Evolutionary conservation across 2,113 vertebrate genomes (phyloP), one percentile per base, ranked within the genome.

Genomic region (Macrotus californicus): DNA sequence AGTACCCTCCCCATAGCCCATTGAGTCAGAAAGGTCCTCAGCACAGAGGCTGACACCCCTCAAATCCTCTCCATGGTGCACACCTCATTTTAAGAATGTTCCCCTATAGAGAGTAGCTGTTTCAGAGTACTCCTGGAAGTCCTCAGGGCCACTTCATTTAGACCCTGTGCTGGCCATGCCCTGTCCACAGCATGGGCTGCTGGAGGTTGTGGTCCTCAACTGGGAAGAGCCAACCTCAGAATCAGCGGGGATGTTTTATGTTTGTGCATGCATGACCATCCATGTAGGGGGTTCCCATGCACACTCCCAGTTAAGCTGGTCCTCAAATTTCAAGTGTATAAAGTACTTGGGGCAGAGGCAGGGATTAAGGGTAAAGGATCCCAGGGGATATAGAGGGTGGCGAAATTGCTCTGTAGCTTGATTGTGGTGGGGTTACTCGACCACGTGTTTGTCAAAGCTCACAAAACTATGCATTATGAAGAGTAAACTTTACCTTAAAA

Each of bases 201-300:
- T 24, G 39, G 41, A 31, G 2, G 46, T 59, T 1, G 43, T 5
- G 41, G 70, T 18, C 36, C 75, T 67, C 69, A 26, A 46, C 52
- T 0, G 19, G 19, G 36, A 72, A 18, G 43, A 86, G 7, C 36
- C 29, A 0, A 0, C 0, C 0, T 4, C 19, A 13, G 36, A n/a
- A n/a, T 6, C 1, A 0, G 6, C 0, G 0, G 24, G 24, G 43
- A 41, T 0, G 0, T 43, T 26, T 19, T 26, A 9, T 21, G 16
- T 88, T 16, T 61, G 59, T n/a, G 31, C 72, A 18, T 7, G 13
- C 4, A 18, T 18, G 10, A 46, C 39, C 6, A 12, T 11, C 24
- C 7, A 7, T 11, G 3, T 0, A 14, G 16, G 39, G 0, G 29
- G 11, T 1, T 4, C 41, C 72, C 1, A 1, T 0, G 43, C 39